Conservation (phyloP, 2,888 invertebrate species). For the Andrena minutula region DNA sequence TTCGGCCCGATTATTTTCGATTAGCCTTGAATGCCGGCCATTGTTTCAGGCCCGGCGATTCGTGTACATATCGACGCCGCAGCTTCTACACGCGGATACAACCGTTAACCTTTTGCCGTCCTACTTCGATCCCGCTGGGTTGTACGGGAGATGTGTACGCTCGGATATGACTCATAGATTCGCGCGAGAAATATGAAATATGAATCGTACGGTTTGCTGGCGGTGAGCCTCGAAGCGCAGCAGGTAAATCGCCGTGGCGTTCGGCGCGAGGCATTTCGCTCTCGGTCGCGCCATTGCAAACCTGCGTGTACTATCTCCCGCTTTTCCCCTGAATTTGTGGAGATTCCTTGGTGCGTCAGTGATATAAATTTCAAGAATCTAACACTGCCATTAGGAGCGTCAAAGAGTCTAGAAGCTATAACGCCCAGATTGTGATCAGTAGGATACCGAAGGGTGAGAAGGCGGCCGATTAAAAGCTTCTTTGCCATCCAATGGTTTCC, state of each 20-base stretch:
- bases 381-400: background rate
- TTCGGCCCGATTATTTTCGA: slow-evolving; percentile 57
- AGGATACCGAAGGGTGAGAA: slow-evolving; percentile 9
- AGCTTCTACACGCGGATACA: slow-evolving; percentile 70
- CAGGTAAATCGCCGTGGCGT: slow-evolving; percentile 2
- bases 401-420: background rate
- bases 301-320: background rate
- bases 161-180: slow-evolving; percentile 70
- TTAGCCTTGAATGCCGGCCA: slow-evolving; percentile 63
- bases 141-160: slow-evolving; percentile 46
- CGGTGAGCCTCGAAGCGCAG: slow-evolving; percentile 19
- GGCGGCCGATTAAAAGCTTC: slow-evolving; percentile 37
- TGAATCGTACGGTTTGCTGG: slow-evolving; percentile 44
- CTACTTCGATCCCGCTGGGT: slow-evolving; percentile 60
- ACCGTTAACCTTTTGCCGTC: slow-evolving; percentile 75
- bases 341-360: background rate
- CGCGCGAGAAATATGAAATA: slow-evolving; percentile 67
- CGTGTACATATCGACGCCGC: slow-evolving; percentile 44
- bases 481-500: slow-evolving; percentile 37
- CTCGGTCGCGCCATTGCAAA: background rate
- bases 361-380: background rate
- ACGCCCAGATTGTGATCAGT: background rate
- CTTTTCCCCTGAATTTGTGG: background rate
- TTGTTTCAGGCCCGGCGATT: slow-evolving; percentile 62
- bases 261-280: background rate